These are phyloP conservation scores for Idaea aversata DNA, from an alignment of 2,888 invertebrate genomes.

Conservation along the genomic window DNA sequence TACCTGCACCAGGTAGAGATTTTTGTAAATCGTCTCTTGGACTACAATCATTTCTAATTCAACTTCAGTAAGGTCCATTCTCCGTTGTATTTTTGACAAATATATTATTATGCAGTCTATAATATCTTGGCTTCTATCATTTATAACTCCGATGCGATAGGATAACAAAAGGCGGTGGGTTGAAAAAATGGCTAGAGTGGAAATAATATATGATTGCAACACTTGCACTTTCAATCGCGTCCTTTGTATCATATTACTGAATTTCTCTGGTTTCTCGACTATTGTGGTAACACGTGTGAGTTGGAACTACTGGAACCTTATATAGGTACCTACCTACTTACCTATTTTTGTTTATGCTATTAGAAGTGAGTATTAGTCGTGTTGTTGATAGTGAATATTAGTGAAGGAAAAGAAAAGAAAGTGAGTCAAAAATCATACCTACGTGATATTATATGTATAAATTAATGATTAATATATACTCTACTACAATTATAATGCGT, in stretches of 20 bases:
- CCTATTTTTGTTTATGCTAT: background rate
- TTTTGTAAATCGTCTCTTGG: background rate
- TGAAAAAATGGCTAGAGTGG: slow-evolving; percentile 66
- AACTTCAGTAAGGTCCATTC: background rate
- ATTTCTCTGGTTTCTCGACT: slow-evolving; percentile 46
- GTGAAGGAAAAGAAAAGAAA: too few species aligned
- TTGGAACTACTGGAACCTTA: background rate
- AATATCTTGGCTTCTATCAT: slow-evolving; percentile 75
- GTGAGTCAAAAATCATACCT: too few species aligned
- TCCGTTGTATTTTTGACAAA: background rate
- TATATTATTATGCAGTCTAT: background rate
- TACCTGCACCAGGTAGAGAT: background rate
- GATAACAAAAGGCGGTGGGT: slow-evolving; percentile 61
- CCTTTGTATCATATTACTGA: slow-evolving; percentile 54
- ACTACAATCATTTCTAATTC: background rate
- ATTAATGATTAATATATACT: too few species aligned
- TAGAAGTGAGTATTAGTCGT: too few species aligned
- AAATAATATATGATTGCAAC: slow-evolving; percentile 77
- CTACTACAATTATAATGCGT: too few species aligned
- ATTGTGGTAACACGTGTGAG: slow-evolving; percentile 40
- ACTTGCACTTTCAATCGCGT: slow-evolving; percentile 77
- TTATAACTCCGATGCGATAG: slow-evolving; percentile 74
- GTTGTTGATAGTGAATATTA: too few species aligned
- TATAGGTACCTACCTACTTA: slow-evolving; percentile 6
- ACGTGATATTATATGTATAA: too few species aligned